Conservation (phyloP, 37 sponge, comb jelly and placozoan species). For the Tethya wilhelma region DNA sequence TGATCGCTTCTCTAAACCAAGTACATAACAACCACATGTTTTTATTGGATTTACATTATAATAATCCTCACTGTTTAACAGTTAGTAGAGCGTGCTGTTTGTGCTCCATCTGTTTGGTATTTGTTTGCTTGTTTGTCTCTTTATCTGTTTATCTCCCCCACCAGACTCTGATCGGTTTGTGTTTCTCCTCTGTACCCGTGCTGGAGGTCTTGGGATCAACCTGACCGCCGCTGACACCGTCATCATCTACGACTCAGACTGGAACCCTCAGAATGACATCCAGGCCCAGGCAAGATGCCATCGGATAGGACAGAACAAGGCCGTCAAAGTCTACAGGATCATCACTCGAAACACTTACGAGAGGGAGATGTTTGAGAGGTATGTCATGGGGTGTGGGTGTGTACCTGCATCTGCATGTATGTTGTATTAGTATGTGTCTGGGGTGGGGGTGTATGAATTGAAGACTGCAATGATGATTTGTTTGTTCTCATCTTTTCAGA, state of each 20-base stretch:
- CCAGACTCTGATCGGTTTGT: slow-evolving; percentile 94
- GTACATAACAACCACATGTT: slow-evolving; percentile 21
- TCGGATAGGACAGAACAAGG: slow-evolving; percentile 90
- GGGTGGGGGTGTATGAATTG: neutral
- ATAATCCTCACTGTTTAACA: neutral
- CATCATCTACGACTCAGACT: slow-evolving; percentile 97
- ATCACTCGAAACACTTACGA: slow-evolving; percentile 95
- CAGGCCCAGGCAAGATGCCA: slow-evolving; percentile 97
- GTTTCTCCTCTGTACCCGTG: slow-evolving; percentile 95
- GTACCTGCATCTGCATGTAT: slow-evolving; percentile 1
- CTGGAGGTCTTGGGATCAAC: slow-evolving; percentile 96
- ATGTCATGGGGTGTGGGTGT: neutral
- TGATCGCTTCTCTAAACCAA: slow-evolving; percentile 94
- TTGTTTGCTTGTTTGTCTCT: slow-evolving; percentile 1
- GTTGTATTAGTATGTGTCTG: neutral
- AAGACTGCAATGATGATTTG: neutral
- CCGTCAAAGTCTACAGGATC: slow-evolving; percentile 93
- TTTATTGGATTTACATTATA: neutral
- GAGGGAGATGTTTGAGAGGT: slow-evolving; percentile 97
- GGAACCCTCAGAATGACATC: slow-evolving; percentile 98
- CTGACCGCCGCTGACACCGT: slow-evolving; percentile 97
- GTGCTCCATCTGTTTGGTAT: neutral
- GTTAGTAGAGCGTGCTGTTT: neutral
- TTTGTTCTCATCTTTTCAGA: slow-evolving; percentile 38
- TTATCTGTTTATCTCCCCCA: neutral